Percentiles rank a stretch among this genome's conserved stretches.
phyloP scores from a whole-genome alignment of 2,113 vertebrate species.

The Megalops atlanticus region DNA sequence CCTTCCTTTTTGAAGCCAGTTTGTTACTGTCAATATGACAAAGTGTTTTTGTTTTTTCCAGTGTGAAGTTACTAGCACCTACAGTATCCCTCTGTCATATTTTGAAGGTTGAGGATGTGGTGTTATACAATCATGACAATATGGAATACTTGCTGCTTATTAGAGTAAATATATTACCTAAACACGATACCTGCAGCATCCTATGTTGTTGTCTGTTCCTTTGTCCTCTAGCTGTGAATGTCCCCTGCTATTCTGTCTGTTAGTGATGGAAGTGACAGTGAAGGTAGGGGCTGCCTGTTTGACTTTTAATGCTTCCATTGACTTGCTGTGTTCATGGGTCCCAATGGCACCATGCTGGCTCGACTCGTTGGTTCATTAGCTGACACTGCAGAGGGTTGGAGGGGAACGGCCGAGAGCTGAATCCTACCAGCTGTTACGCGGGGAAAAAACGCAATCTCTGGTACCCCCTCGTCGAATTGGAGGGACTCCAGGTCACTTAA shows the following conservation, averaged over 20 bases:
- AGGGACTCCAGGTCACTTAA: neutral
- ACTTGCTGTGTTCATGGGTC: conserved; percentile 16
- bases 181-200: neutral
- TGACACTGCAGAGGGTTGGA: neutral
- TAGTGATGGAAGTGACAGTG: conserved; percentile 1
- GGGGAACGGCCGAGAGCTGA: neutral
- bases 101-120: neutral
- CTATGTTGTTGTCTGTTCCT: neutral
- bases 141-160: neutral
- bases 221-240: neutral
- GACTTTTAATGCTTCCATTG: conserved; percentile 9
- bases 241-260: neutral
- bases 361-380: conserved; percentile 17
- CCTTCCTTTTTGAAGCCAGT: neutral
- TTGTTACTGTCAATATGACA: neutral
- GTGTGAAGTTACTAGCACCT: neutral
- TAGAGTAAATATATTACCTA: neutral
- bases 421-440: conserved; percentile 2
- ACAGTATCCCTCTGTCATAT: neutral
- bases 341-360: neutral
- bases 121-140: neutral
- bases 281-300: conserved; percentile 10
- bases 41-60: neutral
- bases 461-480: neutral
- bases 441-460: conserved; percentile 6